Conservation (phyloP, 2,888 invertebrate genomes). For the Andrena fulva region DNA sequence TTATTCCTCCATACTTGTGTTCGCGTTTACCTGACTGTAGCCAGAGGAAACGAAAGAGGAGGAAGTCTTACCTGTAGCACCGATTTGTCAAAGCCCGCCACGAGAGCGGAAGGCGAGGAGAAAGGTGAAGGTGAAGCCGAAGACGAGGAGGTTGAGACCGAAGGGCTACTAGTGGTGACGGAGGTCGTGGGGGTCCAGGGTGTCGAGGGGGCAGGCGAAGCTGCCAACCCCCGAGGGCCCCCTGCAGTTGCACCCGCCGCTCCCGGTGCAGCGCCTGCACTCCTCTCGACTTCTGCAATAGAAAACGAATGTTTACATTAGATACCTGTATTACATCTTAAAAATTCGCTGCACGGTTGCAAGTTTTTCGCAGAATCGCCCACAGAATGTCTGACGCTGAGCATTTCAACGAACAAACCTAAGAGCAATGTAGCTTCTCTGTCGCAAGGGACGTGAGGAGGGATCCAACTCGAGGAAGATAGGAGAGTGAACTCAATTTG, state of each 20-base stretch:
- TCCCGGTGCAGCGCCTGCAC: slow-evolving; percentile 77
- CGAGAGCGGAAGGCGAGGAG: slow-evolving; percentile 85
- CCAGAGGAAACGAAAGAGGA: background rate
- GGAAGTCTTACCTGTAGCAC: slow-evolving; percentile 87
- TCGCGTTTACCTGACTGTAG: background rate
- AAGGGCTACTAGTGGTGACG: slow-evolving; percentile 82
- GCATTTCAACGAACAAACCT: no score
- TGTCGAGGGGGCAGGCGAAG: slow-evolving; percentile 79
- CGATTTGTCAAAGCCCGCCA: slow-evolving; percentile 91
- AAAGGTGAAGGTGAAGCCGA: slow-evolving; percentile 72
- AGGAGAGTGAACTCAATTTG: no score
- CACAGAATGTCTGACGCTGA: no score
- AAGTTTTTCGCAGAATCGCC: no score
- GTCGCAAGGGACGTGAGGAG: background rate
- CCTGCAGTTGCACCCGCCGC: slow-evolving; percentile 76
- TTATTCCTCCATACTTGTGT: no score
- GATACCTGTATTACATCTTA: background rate
- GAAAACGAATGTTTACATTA: slow-evolving; percentile 53
- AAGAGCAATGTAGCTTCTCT: no score
- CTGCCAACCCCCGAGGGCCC: slow-evolving; percentile 78
- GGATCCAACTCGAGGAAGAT: background rate
- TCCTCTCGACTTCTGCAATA: slow-evolving; percentile 80
- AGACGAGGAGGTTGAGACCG: slow-evolving; percentile 77
- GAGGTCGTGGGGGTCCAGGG: slow-evolving; percentile 81
- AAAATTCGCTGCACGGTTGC: background rate